Base-by-base conservation (phyloP, 2,888 invertebrate species). In the Biston stratarius region DNA sequence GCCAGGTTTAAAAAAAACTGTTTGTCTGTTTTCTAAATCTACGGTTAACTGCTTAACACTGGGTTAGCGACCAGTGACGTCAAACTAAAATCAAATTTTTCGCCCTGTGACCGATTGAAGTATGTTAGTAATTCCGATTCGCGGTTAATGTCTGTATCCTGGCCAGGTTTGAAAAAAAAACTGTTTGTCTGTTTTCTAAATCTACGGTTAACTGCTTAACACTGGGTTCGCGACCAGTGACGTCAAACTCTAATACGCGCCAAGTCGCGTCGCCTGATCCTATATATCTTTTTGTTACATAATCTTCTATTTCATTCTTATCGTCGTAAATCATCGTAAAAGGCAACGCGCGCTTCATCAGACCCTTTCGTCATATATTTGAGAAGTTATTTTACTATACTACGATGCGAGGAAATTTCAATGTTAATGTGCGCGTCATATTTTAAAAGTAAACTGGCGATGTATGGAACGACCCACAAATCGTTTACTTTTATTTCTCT, bases 211-310 rank as follows among this genome's bases (percentile, higher is more conserved):
- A 11, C 14, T 55, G 52, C 36, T 62, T 48, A 0, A 59, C 62
- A 11, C 34, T 55, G 5, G 67, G 67, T 44, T 67, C 62, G 42
- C 67, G 58, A 10, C 53, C 52, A n/a, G 59, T 60, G n/a, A 64
- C 40, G 9, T 65, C 60, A 2, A 60, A 65, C n/a, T 60, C 60
- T 14, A 62, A 59, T 0, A 40, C 42, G 36, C 67, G 38, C 62
- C 67, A 67, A 12, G 53, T 59, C 10, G 62, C 67, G 10, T 67
- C 67, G 49, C 59, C 38, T 0, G 62, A 53, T 0, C 59, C 59
- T 48, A 62, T 44, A 8, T 62, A 62, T 0, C 59, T 34, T 33
- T 67, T 67, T 0, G 67, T 67, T 0, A 56, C 49, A 3, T 45
- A 45, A n/a, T 14, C 45, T 6, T 45, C 14, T 5, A 45, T 45